Evolutionary conservation across 2,888 invertebrate species (phyloP), one percentile per base, ranked within the genome.

Genomic region (Venusia cambrica): DNA sequence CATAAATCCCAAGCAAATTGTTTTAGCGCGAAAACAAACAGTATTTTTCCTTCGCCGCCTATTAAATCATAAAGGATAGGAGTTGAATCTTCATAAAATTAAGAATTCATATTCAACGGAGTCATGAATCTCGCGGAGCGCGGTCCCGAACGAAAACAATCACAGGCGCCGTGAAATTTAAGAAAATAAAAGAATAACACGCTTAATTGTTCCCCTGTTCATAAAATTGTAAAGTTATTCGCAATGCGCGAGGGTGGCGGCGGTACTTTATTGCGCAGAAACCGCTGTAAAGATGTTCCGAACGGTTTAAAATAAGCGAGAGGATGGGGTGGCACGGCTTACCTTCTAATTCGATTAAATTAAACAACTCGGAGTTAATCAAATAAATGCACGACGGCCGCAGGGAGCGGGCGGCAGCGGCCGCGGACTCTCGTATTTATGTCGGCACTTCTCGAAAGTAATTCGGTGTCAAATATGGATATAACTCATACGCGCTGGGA

Each of bases 311-410:
- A 87, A 84, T 84, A 83, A 83, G 75, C 76, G 75, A 72, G 71
- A 60, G 61, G 57, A 61, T 48, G 51, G 58, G 56, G 66, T 51
- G 54, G 51, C 54, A 52, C 68, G 61, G 74, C 75, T 79, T 73
- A 77, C 81, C 78, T 83, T 78, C 73, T 85, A 85, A 87, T 78
- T 85, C 81, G 80, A 85, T 87, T 87, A 87, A 87, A 87, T 87
- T 87, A 88, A 87, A 87, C 84, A 87, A 87, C 85, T 85, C 84
- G 62, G 75, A 85, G 85, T 87, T 88, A 87, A 88, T 88, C 88
- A 88, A 88, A 88, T 87, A 88, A 88, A 87, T 87, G 87, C 79
- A 75, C 62, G 68, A 71, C 72, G 76, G 80, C 72, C 75, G 72
- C 57, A 51, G 45, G 57, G 53, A 44, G 56, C 28, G 36, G 5